phyloP scores from a whole-genome alignment of 2,797 vertebrate species.

The Paedocypris micromegethes region DNA sequence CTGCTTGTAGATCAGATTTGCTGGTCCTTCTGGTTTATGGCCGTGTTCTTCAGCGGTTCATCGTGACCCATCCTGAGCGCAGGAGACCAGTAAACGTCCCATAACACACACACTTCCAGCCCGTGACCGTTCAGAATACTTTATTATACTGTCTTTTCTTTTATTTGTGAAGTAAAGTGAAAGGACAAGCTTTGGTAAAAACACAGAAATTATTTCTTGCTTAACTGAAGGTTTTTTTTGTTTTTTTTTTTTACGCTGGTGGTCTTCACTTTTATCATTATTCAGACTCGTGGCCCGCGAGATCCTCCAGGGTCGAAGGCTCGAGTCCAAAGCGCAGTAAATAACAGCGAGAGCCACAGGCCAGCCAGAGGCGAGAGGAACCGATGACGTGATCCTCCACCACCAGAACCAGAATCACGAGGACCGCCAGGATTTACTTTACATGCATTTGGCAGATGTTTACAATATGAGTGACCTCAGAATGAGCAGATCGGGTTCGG shows the following conservation, averaged over 20 bases:
- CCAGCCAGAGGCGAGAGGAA: conserved; percentile 42
- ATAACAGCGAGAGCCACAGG: conserved; percentile 46
- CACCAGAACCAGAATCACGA: too few relatives aligned
- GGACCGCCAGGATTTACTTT: too few relatives aligned
- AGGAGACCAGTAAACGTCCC: conserved; percentile 9
- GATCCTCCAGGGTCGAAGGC: conserved; percentile 37
- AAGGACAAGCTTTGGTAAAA: too few relatives aligned
- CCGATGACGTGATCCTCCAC: too few relatives aligned
- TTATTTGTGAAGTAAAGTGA: too few relatives aligned
- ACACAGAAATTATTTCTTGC: conserved; percentile 22
- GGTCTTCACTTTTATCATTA: conserved; percentile 45
- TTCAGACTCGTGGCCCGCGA: conserved; percentile 40
- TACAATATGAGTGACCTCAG: too few relatives aligned
- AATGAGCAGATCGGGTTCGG: too few relatives aligned
- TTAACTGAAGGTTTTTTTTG: conserved; percentile 26
- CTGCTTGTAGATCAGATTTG: conserved; percentile 29
- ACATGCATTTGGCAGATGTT: too few relatives aligned
- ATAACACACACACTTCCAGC: too few relatives aligned
- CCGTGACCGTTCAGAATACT: too few relatives aligned
- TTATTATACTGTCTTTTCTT: too few relatives aligned
- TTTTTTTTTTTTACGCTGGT: conserved; percentile 39
- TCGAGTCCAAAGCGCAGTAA: conserved; percentile 47
- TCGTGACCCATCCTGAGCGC: conserved; percentile 15
- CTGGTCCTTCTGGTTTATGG: conserved; percentile 29
- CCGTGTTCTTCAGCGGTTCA: conserved; percentile 2